These are phyloP conservation scores for Lamprotornis superbus DNA, from an alignment of 2,113 vertebrate species.

Conservation along the genomic window DNA sequence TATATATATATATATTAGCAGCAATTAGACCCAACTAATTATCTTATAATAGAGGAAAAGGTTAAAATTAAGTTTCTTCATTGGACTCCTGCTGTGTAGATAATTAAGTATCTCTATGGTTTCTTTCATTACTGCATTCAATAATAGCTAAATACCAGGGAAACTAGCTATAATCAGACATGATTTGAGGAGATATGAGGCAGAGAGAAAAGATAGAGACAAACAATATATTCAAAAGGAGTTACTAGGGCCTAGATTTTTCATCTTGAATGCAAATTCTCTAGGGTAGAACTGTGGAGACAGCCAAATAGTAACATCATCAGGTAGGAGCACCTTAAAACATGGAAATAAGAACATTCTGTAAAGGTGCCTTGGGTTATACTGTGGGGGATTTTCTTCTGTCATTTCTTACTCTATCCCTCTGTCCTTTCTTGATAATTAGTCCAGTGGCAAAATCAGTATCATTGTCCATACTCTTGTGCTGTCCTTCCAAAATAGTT, in stretches of 20 bases:
- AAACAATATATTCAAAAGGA: conserved; percentile 25
- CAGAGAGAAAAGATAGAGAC: conserved; percentile 1
- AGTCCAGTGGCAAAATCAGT: background rate
- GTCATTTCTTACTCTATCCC: background rate
- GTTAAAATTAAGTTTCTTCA: conserved; percentile 77
- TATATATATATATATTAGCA: conserved; percentile 74
- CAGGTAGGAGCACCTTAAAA: background rate
- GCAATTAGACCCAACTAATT: conserved; percentile 77
- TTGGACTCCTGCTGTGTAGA: conserved; percentile 75
- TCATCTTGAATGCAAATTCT: background rate
- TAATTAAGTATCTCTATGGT: conserved; percentile 80
- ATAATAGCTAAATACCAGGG: conserved; percentile 78
- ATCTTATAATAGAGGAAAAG: conserved; percentile 79
- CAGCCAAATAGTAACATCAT: background rate
- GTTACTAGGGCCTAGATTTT: background rate
- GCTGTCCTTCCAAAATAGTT: background rate
- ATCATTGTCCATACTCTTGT: background rate
- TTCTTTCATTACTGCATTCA: conserved; percentile 79
- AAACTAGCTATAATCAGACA: conserved; percentile 72
- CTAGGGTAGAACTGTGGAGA: background rate
- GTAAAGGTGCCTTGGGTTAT: background rate
- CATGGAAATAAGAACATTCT: background rate
- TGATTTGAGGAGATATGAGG: conserved; percentile 70
- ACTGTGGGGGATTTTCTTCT: background rate
- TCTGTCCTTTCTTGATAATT: background rate